These are phyloP conservation scores for Hippocampus zosterae DNA, from an alignment of 2,113 vertebrate species.

Conservation along the genomic window DNA sequence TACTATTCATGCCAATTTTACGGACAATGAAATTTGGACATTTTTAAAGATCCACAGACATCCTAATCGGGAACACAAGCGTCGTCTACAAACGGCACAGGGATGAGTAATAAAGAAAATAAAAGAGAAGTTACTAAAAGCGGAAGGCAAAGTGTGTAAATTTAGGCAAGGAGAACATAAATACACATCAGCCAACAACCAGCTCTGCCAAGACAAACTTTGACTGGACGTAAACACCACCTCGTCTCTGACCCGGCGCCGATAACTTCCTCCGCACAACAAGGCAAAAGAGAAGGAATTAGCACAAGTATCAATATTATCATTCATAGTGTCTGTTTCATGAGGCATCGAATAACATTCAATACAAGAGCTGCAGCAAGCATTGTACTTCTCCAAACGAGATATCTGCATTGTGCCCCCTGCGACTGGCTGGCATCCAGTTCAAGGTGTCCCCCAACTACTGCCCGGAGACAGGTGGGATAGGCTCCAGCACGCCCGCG, in stretches of 20 bases:
- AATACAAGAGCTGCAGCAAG: no score
- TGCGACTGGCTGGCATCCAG: no score
- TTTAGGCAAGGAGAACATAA: constrained; percentile 25
- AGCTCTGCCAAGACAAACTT: constrained; percentile 44
- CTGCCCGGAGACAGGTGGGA: no score
- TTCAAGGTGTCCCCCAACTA: no score
- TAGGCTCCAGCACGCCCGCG: no score
- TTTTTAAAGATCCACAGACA: no score
- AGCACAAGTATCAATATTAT: neutral
- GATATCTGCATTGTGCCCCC: no score
- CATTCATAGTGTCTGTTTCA: no score
- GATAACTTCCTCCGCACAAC: constrained; percentile 31
- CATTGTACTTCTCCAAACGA: no score
- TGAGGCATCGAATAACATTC: no score
- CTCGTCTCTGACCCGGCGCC: constrained; percentile 62
- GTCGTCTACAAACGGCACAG: neutral
- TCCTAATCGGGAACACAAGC: neutral
- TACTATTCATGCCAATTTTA: neutral
- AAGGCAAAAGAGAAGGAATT: neutral
- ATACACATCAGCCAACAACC: constrained; percentile 38
- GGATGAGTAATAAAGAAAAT: neutral
- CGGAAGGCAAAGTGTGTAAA: neutral
- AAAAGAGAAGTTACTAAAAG: neutral
- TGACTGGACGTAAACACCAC: constrained; percentile 62
- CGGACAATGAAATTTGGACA: neutral